Evolutionary conservation across 2,888 invertebrate genomes (phyloP).

Genomic region (Gandaritis pyraliata): DNA sequence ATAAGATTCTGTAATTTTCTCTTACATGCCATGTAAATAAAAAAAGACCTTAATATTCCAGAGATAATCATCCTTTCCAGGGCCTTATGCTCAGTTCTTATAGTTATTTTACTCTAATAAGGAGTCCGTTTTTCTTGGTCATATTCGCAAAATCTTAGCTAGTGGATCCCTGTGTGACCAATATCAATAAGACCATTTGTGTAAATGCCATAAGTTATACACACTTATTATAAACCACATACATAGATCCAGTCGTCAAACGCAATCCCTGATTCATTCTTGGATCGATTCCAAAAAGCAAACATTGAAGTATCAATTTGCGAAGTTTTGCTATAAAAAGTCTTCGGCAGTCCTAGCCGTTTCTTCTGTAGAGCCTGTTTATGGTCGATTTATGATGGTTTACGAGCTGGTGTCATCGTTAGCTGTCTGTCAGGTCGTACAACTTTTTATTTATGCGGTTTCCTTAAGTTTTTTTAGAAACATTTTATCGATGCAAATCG

Average conservation of each 20-base stretch:
- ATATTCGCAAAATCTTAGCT: too few species aligned
- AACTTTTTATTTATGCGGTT: conserved; percentile 18
- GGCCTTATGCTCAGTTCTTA: too few species aligned
- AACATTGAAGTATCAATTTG: conserved; percentile 48
- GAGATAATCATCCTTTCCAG: too few species aligned
- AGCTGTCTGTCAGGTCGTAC: conserved; percentile 28
- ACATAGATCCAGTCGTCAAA: conserved; percentile 12
- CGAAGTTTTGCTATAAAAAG: conserved; percentile 54
- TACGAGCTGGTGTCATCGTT: conserved; percentile 27
- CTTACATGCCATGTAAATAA: too few species aligned
- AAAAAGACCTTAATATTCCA: too few species aligned
- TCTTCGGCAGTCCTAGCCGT: conserved; percentile 39
- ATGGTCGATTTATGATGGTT: conserved; percentile 34
- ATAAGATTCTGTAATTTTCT: too few species aligned
- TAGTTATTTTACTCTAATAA: too few species aligned
- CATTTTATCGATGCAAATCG: conserved; percentile 20
- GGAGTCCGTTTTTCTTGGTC: too few species aligned
- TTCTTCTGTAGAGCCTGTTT: conserved; percentile 36
- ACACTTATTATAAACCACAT: conserved; percentile 10
- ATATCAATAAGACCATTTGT: too few species aligned
- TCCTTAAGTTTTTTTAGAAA: conserved; percentile 5
- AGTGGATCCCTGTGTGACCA: too few species aligned
- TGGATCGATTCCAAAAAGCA: conserved; percentile 40
- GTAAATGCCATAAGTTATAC: conserved; percentile 3
- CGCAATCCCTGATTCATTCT: conserved; percentile 19